Percentiles rank a stretch among this genome's conserved stretches.
Conservation (phyloP, 2,888 invertebrate species). For the Xanthorhoe designata region DNA sequence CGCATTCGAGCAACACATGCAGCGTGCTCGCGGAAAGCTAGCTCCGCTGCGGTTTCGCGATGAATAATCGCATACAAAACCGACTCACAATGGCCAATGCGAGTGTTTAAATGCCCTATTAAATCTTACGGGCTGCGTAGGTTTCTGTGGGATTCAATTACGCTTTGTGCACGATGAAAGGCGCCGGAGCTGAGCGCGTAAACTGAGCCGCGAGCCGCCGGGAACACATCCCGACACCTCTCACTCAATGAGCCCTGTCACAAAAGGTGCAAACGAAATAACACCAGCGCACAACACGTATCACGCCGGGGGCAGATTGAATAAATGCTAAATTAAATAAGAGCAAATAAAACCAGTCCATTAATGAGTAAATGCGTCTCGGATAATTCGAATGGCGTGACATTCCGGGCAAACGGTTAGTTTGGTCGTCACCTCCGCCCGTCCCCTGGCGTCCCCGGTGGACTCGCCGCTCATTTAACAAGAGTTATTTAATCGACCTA, state of each 20-base stretch:
- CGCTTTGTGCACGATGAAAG: constrained; percentile 84
- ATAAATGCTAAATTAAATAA: constrained; percentile 86
- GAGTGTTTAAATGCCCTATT: constrained; percentile 86
- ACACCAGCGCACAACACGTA: constrained; percentile 72
- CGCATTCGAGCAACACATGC: constrained; percentile 70
- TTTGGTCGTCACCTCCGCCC: constrained; percentile 48
- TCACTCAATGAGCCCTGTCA: constrained; percentile 82
- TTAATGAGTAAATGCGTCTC: constrained; percentile 79
- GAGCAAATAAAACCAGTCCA: constrained; percentile 81
- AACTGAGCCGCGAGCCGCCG: constrained; percentile 76
- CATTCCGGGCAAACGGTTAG: constrained; percentile 68
- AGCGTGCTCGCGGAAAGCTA: constrained; percentile 73
- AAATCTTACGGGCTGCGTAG: constrained; percentile 84
- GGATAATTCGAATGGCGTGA: constrained; percentile 74
- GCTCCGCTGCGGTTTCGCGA: constrained; percentile 73
- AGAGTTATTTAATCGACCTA: constrained; percentile 67
- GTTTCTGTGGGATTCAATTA: constrained; percentile 85
- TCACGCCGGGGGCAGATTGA: constrained; percentile 80
- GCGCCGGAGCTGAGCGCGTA: constrained; percentile 80
- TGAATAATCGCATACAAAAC: constrained; percentile 84
- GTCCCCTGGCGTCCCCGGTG: constrained; percentile 50
- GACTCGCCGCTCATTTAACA: constrained; percentile 55
- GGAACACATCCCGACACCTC: constrained; percentile 85
- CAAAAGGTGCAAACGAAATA: constrained; percentile 83
- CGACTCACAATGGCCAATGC: constrained; percentile 83